Evolutionary conservation across 2,888 invertebrate species (phyloP), one percentile per base, ranked within the genome.

Genomic region (Phoenoteleia sp.): DNA sequence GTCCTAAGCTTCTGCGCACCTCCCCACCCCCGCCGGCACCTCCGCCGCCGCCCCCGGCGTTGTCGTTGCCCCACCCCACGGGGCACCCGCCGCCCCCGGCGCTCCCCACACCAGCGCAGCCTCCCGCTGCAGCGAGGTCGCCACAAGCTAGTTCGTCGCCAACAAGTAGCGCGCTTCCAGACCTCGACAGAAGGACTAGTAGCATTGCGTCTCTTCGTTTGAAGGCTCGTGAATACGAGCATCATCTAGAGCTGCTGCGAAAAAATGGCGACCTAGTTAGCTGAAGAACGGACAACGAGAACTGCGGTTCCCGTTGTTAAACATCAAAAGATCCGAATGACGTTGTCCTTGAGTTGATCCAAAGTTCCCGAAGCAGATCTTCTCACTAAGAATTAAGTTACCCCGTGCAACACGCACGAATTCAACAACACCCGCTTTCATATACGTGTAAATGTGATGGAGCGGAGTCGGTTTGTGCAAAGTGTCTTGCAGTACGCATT

Each of bases 171-270:
- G 90, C 89, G 71, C 88, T 94, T 2, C 97, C 96, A 25, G 97
- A 97, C 86, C 96, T 97, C 75, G 98, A 98, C 93, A 95, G 98
- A 87, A 94, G 98, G 89, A 97, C 97, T 89, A 97, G 97, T 29
- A 98, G 98, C 91, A 98, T 98, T 89, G 98, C 98, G 0, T 97
- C 97, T 0, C 94, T 98, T 42, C 95, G 98, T 87, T 95, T 98
- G 90, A 98, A 98, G 88, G 98, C 98, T 0, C 95, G 98, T 66
- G 98, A 98, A 93, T 98, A 98, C 92, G 98, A 98, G 93, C 94
- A 98, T 58, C 96, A 97, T 92, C 94, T 98, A 89, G 98, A 98
- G 93, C 96, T 97, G 95, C 93, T 98, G 71, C 95, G 98, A 69
- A 97, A 97, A 91, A 96, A 97, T 91, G 96, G 96, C 0, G 97